A percentile compares a stretch with the other conserved stretches of the same genome.
These are phyloP conservation scores for Excalfactoria chinensis DNA, from an alignment of 2,113 vertebrate genomes.

Conservation along the genomic window DNA sequence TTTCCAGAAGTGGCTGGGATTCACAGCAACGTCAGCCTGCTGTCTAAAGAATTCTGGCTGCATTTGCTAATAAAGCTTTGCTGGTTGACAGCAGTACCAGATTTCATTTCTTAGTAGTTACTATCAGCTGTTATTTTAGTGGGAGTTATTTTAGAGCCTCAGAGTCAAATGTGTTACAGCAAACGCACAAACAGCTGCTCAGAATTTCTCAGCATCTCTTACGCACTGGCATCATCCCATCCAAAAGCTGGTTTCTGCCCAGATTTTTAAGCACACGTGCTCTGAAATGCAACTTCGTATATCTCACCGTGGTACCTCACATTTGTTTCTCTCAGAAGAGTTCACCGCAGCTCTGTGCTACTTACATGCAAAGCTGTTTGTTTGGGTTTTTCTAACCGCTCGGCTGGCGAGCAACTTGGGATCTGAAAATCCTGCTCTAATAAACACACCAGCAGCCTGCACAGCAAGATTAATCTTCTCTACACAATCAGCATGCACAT, in stretches of 20 bases:
- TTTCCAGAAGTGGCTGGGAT: background rate
- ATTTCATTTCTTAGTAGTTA: background rate
- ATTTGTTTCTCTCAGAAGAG: background rate
- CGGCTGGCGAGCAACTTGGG: background rate
- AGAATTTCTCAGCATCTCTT: background rate
- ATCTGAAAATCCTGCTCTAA: background rate
- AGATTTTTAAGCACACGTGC: background rate
- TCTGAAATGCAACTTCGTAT: background rate
- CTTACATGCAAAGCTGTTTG: background rate
- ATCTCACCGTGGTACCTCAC: background rate
- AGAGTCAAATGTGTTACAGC: background rate
- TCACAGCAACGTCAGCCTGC: background rate
- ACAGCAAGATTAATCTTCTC: background rate
- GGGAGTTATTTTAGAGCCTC: background rate
- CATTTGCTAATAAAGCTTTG: background rate
- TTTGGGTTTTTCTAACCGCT: background rate
- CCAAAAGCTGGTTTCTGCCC: background rate
- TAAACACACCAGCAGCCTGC: background rate
- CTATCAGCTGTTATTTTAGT: background rate
- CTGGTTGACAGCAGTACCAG: background rate
- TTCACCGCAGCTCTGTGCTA: background rate
- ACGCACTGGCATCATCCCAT: accelerated
- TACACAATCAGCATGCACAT: background rate
- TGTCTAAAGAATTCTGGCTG: background rate
- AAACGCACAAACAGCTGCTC: background rate